phyloP scores from a whole-genome alignment of 1,140 invertebrate species.

The Aphelenchoides besseyi region DNA sequence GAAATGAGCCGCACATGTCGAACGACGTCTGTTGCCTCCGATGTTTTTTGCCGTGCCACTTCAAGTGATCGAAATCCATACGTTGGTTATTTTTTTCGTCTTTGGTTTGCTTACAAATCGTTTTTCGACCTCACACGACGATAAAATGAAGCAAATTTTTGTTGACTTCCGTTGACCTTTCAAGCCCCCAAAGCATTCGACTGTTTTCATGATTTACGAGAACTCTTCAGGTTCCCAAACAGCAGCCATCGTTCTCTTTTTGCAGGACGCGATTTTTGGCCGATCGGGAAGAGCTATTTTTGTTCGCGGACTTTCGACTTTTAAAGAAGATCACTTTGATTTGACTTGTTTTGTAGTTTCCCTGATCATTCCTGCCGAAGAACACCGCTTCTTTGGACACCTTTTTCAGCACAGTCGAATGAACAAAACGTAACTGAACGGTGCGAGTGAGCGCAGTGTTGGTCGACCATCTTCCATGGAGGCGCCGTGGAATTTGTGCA shows the following conservation, averaged over 20 bases:
- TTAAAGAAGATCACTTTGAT: not conserved
- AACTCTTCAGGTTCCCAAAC: not conserved
- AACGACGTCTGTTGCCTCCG: not conserved
- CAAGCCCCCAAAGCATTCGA: not conserved
- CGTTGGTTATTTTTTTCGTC: not conserved
- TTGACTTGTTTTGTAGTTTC: not conserved
- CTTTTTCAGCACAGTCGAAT: not conserved
- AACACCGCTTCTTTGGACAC: not conserved
- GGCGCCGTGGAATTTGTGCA: conserved; percentile 6
- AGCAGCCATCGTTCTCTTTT: not conserved
- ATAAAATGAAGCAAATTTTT: not conserved
- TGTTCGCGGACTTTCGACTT: not conserved
- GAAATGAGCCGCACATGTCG: conserved; percentile 5
- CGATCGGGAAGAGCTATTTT: not conserved
- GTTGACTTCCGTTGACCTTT: not conserved
- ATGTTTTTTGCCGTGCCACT: not conserved
- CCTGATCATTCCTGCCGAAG: not conserved
- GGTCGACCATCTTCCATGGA: not conserved
- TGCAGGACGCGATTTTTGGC: not conserved
- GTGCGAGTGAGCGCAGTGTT: not conserved
- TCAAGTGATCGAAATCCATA: not conserved
- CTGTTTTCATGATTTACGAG: not conserved
- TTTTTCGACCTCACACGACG: not conserved
- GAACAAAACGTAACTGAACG: not conserved
- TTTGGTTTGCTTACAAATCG: not conserved